phyloP scores from a whole-genome alignment of 2,888 invertebrate genomes.

The Leucoptera coffeella region DNA sequence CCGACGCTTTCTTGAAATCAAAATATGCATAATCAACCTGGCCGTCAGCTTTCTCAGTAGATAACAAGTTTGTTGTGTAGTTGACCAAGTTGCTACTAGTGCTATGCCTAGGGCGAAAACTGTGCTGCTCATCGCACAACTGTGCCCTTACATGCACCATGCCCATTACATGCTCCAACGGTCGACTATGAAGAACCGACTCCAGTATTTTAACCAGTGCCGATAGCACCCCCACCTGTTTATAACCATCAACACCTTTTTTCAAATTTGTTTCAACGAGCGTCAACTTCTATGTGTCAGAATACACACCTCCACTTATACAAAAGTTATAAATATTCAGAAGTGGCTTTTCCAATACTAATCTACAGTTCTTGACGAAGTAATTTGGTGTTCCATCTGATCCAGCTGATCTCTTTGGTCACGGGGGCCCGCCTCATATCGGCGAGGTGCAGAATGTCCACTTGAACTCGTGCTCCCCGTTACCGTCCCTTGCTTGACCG shows the following conservation, averaged over 20 bases:
- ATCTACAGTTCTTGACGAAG: neutral
- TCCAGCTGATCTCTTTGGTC: slow-evolving; percentile 1
- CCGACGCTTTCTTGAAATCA: slow-evolving; percentile 3
- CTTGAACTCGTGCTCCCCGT: too few relatives aligned
- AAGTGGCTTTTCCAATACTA: too few relatives aligned
- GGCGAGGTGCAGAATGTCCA: too few relatives aligned
- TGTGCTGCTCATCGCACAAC: neutral
- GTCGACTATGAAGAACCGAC: neutral
- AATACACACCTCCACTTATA: neutral
- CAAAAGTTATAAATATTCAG: neutral
- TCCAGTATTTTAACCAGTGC: neutral
- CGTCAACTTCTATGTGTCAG: neutral
- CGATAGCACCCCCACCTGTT: slow-evolving; percentile 1
- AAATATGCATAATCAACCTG: slow-evolving; percentile 4
- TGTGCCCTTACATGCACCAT: neutral
- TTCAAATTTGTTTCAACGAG: neutral
- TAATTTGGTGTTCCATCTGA: slow-evolving; percentile 2
- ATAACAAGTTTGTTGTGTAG: neutral
- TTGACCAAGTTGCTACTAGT: neutral
- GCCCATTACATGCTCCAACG: too few relatives aligned
- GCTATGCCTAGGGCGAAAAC: neutral
- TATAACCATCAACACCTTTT: neutral
- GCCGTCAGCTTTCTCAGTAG: neutral
- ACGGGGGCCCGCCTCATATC: neutral
- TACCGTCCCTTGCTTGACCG: too few relatives aligned